Conservation (phyloP, 2,888 invertebrate species). For the Sarcophaga variegata region DNA sequence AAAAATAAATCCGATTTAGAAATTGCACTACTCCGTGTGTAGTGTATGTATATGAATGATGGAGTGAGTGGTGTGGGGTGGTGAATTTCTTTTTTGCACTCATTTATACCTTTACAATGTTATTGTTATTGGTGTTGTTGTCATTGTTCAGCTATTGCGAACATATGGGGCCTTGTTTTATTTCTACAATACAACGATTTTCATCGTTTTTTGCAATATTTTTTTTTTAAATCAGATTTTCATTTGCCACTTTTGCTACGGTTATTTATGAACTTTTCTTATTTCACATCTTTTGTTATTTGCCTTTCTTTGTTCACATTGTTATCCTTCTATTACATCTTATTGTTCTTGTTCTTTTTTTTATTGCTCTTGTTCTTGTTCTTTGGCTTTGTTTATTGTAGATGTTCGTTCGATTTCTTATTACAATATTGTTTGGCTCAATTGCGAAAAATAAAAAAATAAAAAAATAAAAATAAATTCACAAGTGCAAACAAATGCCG, state of each 20-base stretch:
- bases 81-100: background rate
- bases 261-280: conserved; percentile 67
- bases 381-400: background rate
- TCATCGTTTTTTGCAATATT: conserved; percentile 24
- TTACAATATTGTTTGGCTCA: conserved; percentile 75
- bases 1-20: conserved; percentile 81
- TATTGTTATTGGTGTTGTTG: conserved; percentile 19
- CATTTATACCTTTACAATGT: conserved; percentile 16
- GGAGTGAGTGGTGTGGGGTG: background rate
- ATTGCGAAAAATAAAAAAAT: conserved; percentile 74
- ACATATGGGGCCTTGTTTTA: conserved; percentile 66
- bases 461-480: conserved; percentile 51
- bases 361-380: conserved; percentile 43
- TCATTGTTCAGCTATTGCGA: conserved; percentile 50
- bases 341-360: background rate
- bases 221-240: conserved; percentile 53
- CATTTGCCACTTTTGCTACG: conserved; percentile 42
- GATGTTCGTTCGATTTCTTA: conserved; percentile 70
- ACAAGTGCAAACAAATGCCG: conserved; percentile 77
- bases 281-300: conserved; percentile 39
- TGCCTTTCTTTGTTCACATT: conserved; percentile 41
- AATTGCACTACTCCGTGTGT: conserved; percentile 70
- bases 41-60: background rate
- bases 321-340: conserved; percentile 68
- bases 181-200: background rate